Percentiles rank a stretch among this genome's conserved stretches.
phyloP scores from a whole-genome alignment of 2,888 invertebrate genomes.

The Ctenicera cuprea region DNA sequence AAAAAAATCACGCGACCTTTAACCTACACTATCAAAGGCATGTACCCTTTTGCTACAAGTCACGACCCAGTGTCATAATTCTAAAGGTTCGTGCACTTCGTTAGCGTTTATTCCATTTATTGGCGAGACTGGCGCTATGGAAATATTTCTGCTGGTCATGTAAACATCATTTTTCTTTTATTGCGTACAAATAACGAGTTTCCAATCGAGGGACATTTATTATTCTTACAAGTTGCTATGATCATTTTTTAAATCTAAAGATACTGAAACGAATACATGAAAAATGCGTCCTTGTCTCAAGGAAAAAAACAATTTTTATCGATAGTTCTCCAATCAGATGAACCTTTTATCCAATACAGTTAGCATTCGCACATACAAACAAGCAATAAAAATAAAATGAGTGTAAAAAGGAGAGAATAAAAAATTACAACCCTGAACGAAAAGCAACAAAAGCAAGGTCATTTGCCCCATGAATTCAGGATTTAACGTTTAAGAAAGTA shows the following conservation, averaged over 20 bases:
- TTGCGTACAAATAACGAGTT: neutral
- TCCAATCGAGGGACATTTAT: too few relatives aligned
- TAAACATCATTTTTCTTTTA: constrained; percentile 14
- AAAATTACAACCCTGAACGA: constrained; percentile 15
- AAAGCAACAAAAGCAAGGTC: constrained; percentile 2
- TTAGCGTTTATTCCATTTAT: constrained; percentile 6
- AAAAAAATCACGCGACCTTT: constrained; percentile 25
- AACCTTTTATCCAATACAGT: constrained; percentile 9
- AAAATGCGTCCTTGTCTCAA: constrained; percentile 8
- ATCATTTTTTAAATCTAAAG: too few relatives aligned
- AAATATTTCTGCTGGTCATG: constrained; percentile 9
- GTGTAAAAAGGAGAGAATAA: constrained; percentile 4
- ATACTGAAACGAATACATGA: neutral
- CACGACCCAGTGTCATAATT: constrained; percentile 26
- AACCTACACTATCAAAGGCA: constrained; percentile 30
- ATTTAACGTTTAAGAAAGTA: constrained; percentile 6
- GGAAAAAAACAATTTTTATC: neutral
- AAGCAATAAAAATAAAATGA: constrained; percentile 12
- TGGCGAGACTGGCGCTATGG: constrained; percentile 21
- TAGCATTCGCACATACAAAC: constrained; percentile 2
- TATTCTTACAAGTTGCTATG: too few relatives aligned
- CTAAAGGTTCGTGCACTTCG: constrained; percentile 18
- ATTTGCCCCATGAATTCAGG: neutral
- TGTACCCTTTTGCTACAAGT: constrained; percentile 31
- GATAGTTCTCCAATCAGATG: neutral